Percentiles rank a stretch among this genome's conserved stretches.
phyloP scores from a whole-genome alignment of 2,797 vertebrate genomes.

The Hyperoplus immaculatus region DNA sequence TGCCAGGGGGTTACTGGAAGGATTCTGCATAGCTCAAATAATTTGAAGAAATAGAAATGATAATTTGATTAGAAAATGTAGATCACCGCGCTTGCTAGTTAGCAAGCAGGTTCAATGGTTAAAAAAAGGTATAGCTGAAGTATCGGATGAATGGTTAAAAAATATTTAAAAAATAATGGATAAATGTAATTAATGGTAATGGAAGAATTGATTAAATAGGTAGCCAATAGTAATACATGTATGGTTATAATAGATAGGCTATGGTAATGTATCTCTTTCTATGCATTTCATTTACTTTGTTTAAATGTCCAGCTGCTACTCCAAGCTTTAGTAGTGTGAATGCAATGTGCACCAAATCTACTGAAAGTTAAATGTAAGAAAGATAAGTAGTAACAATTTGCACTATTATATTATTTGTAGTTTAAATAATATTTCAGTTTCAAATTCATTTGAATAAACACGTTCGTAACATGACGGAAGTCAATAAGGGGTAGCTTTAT shows the following conservation, averaged over 20 bases:
- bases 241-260: no score
- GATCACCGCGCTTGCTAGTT: not conserved
- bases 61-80: not conserved
- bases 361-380: not conserved
- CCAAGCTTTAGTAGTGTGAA: not conserved
- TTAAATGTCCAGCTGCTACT: not conserved
- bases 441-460: not conserved
- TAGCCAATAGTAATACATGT: not conserved
- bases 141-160: not conserved
- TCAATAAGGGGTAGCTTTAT: not conserved
- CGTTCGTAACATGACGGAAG: not conserved
- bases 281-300: not conserved
- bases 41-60: not conserved
- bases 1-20: not conserved
- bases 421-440: not conserved
- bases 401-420: not conserved
- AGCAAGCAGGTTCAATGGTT: not conserved
- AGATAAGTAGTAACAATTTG: not conserved
- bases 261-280: no score
- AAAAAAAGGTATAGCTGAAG: not conserved
- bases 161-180: not conserved
- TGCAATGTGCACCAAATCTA: not conserved
- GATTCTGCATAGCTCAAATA: not conserved
- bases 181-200: not conserved
- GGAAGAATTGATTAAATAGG: not conserved